These are phyloP conservation scores for Triplophysa siluroides DNA, from an alignment of 2,113 vertebrate genomes.

Conservation along the genomic window DNA sequence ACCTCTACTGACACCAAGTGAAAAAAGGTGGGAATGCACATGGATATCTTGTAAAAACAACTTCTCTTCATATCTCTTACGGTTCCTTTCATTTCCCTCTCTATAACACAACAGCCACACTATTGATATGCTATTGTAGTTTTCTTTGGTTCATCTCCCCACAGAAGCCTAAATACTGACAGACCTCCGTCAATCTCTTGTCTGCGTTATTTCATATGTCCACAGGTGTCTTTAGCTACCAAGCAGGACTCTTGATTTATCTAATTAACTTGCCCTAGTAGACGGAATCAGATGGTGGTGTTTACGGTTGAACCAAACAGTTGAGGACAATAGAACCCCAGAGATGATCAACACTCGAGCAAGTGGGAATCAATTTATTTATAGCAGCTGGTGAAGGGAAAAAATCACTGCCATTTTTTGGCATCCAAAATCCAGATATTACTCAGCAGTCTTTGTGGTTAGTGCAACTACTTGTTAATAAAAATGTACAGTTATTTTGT, in stretches of 20 bases:
- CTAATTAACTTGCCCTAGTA: slow-evolving; percentile 46
- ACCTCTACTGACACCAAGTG: slow-evolving; percentile 54
- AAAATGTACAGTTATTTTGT: background rate
- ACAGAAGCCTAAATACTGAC: background rate
- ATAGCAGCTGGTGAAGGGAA: slow-evolving; percentile 46
- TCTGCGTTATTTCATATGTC: background rate
- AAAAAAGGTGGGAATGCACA: slow-evolving; percentile 14
- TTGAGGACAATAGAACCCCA: slow-evolving; percentile 35
- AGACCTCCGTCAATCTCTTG: background rate
- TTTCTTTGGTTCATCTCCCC: slow-evolving; percentile 36
- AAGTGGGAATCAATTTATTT: slow-evolving; percentile 39
- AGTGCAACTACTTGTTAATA: too few relatives aligned
- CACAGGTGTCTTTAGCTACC: slow-evolving; percentile 31
- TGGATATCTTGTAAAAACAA: background rate
- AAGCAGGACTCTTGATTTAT: slow-evolving; percentile 39
- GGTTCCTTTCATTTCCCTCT: slow-evolving; percentile 4
- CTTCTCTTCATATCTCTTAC: background rate
- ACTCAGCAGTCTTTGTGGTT: background rate
- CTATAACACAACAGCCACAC: slow-evolving; percentile 9
- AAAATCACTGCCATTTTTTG: background rate
- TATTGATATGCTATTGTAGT: background rate
- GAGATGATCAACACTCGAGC: slow-evolving; percentile 36
- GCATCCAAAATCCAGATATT: background rate
- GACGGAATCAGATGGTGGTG: slow-evolving; percentile 47
- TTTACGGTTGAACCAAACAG: slow-evolving; percentile 44